Evolutionary conservation across 2,113 vertebrate genomes (phyloP).

Genomic region (Lagopus muta): DNA sequence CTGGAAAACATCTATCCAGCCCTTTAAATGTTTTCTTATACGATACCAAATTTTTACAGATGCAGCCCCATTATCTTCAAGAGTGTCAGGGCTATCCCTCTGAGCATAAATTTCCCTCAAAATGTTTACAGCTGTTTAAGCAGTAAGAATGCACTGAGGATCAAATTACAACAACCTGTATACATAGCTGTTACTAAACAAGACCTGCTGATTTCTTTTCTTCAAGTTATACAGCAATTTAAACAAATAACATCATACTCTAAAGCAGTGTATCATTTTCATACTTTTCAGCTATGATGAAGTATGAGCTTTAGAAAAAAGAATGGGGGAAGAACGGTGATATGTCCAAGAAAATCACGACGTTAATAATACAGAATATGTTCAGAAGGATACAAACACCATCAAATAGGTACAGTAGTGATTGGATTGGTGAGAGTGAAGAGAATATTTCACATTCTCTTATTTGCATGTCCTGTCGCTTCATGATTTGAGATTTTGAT

Average conservation of each 20-base stretch:
- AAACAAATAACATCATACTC: neutral
- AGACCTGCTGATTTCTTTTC: neutral
- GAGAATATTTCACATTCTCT: conserved; percentile 1
- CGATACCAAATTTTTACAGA: neutral
- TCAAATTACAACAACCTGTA: neutral
- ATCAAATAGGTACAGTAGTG: neutral
- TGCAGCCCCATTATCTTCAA: neutral
- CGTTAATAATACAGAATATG: neutral
- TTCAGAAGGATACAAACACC: neutral
- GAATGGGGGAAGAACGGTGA: neutral
- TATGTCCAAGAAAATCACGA: neutral
- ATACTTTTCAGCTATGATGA: neutral
- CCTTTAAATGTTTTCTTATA: neutral
- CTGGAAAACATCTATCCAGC: neutral
- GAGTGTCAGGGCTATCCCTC: neutral
- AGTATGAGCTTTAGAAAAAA: neutral
- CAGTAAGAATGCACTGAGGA: neutral
- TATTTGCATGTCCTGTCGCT: neutral
- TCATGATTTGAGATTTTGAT: neutral
- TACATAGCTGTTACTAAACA: neutral
- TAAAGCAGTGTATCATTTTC: neutral
- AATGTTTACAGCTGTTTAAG: neutral
- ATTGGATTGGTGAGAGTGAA: neutral
- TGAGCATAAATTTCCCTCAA: neutral
- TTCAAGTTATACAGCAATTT: neutral